Percentiles rank a stretch among this genome's conserved stretches.
Evolutionary conservation across 2,113 vertebrate genomes (phyloP).

Genomic region (Cromileptes altivelis): DNA sequence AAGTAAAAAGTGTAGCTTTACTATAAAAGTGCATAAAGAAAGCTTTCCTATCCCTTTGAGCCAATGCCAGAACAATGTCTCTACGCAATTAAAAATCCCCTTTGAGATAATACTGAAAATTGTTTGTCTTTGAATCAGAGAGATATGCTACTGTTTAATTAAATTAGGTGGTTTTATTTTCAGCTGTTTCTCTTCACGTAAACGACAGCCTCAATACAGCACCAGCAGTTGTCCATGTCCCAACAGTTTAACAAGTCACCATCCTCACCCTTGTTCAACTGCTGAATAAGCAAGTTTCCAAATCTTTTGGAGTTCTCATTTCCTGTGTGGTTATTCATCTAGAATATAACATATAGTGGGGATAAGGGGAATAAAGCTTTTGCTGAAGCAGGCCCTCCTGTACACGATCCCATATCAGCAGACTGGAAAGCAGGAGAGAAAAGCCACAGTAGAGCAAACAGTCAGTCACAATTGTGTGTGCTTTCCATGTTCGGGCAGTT

Average conservation of each 20-base stretch:
- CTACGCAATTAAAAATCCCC: not conserved
- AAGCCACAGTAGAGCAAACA: not conserved
- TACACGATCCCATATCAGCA: conserved; percentile 31
- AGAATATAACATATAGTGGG: conserved; percentile 11
- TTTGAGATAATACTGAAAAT: not conserved
- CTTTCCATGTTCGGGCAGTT: conserved; percentile 23
- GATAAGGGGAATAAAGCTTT: conserved; percentile 43
- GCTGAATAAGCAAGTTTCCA: conserved; percentile 41
- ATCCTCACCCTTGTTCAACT: conserved; percentile 1
- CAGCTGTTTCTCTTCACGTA: not conserved
- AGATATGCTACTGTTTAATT: not conserved
- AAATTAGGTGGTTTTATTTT: not conserved
- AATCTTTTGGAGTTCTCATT: conserved; percentile 22
- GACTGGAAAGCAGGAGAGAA: conserved; percentile 1
- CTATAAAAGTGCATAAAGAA: not conserved
- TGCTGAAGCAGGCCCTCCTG: conserved; percentile 40
- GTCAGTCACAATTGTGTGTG: conserved; percentile 13
- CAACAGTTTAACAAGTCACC: not conserved
- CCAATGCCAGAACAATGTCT: not conserved
- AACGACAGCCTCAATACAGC: conserved; percentile 17
- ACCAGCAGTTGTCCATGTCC: conserved; percentile 24
- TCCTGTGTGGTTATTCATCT: conserved; percentile 38
- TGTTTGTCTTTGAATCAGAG: not conserved
- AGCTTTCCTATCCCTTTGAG: not conserved
- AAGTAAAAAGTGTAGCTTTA: conserved; percentile 5